phyloP scores from a whole-genome alignment of 2,113 vertebrate genomes.

The Clarias batrachus region DNA sequence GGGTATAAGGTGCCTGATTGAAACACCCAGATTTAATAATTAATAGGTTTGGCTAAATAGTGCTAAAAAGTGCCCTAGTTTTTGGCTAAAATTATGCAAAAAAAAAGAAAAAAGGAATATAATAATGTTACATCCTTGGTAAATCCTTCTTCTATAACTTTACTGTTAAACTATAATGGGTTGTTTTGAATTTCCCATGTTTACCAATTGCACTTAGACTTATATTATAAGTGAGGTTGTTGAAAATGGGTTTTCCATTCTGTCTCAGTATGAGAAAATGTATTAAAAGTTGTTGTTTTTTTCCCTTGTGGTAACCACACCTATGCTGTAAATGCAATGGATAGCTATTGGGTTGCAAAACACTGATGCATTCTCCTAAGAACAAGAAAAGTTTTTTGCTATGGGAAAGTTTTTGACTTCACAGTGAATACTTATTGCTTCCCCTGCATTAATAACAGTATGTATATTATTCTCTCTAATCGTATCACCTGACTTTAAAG shows the following conservation, averaged over 20 bases:
- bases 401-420: background rate
- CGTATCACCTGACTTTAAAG: background rate
- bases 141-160: background rate
- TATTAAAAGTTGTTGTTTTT: background rate
- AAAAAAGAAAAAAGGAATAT: background rate
- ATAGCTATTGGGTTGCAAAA: background rate
- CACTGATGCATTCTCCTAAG: background rate
- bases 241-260: conserved; percentile 6
- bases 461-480: background rate
- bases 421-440: background rate
- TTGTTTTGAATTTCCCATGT: background rate
- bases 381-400: background rate
- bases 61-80: background rate
- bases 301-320: background rate
- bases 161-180: background rate
- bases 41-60: too few species aligned
- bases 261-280: background rate
- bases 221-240: background rate
- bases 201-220: conserved; percentile 2
- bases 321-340: background rate
- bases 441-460: background rate
- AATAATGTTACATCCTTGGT: background rate
- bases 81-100: background rate
- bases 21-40: too few species aligned
- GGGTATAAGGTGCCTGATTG: too few species aligned